Evolutionary conservation across 2,888 invertebrate genomes (phyloP), one percentile per base, ranked within the genome.

Genomic region (Leuctra nigra): DNA sequence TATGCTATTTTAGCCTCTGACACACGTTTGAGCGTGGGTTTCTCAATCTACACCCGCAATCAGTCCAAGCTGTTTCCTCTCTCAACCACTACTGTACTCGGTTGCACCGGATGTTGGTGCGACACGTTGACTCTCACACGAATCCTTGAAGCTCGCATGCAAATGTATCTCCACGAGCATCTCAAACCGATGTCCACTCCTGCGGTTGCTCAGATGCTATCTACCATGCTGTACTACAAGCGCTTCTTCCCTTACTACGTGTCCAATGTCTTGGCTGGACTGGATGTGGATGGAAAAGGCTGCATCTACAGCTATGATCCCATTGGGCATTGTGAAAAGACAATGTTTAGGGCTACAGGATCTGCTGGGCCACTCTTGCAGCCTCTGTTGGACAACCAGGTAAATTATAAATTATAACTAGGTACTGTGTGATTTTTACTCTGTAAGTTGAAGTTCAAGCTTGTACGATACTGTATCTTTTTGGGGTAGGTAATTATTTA

Each of bases 161-260:
- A 86, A 82, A 94, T 96, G 87, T 97, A 95, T 68, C 81, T 87
- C 63, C 94, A 98, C 69, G 91, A 93, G 63, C 97, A 98, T 73
- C 87, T 92, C 68, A 93, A 91, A 73, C 77, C 82, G 1, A 97
- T 97, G 91, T 80, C 88, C 1, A 92, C 97, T 0, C 84, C 88
- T 54, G 96, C 97, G 1, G 82, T 91, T 3, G 94, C 98, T 2
- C 96, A 98, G 73, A 90, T 99, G 90, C 74, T 99, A 14, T 91
- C 97, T 1, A 95, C 93, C 3, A 87, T 95, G 78, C 77, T 99
- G 64, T 99, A 99, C 70, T 90, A 94, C 71, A 91, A 93, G 66
- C 82, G 99, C 56, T 99, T 99, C 75, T 99, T 99, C 74, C 99
- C 99, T 0, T 98, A 97, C 72, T 99, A 97, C 69, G 88, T 97